phyloP scores from a whole-genome alignment of 1,140 invertebrate genomes.

The Musca domestica region DNA sequence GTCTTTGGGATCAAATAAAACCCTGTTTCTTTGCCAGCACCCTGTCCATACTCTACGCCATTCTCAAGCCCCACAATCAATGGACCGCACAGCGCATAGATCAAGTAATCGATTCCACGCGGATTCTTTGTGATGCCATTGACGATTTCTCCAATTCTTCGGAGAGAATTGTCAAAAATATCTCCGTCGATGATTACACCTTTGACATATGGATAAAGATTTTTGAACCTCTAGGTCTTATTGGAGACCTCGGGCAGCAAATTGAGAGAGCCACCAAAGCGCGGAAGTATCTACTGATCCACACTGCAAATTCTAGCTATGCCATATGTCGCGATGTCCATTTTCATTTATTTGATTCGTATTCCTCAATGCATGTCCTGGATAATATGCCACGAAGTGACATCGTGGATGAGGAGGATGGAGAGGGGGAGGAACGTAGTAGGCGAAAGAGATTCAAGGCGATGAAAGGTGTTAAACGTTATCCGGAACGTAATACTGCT shows the following conservation, averaged over 20 bases:
- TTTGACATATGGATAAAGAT: conserved; percentile 62
- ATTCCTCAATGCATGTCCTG: conserved; percentile 49
- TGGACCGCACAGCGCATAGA: conserved; percentile 62
- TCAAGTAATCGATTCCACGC: conserved; percentile 59
- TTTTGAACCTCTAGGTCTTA: conserved; percentile 45
- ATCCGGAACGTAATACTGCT: conserved; percentile 45
- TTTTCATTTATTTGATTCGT: conserved; percentile 62
- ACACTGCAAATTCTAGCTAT: conserved; percentile 57
- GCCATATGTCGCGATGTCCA: conserved; percentile 59
- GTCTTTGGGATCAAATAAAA: conserved; percentile 43
- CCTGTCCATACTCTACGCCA: conserved; percentile 60
- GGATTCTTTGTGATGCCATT: conserved; percentile 57
- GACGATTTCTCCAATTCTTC: conserved; percentile 57
- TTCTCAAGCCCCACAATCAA: conserved; percentile 59
- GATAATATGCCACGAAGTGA: conserved; percentile 31
- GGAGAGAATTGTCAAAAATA: conserved; percentile 60
- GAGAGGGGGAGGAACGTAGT: conserved; percentile 24
- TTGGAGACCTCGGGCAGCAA: conserved; percentile 33
- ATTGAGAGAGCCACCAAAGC: conserved; percentile 29
- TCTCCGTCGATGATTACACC: conserved; percentile 61
- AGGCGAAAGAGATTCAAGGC: conserved; percentile 26
- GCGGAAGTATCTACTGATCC: conserved; percentile 58
- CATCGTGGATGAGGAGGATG: conserved; percentile 28
- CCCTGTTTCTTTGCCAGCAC: conserved; percentile 60
- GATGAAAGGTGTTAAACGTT: conserved; percentile 30